A percentile compares a stretch with the other conserved stretches of the same genome.
These are phyloP conservation scores for Echeneis naucrates DNA, from an alignment of 2,797 vertebrate genomes.

Conservation along the genomic window DNA sequence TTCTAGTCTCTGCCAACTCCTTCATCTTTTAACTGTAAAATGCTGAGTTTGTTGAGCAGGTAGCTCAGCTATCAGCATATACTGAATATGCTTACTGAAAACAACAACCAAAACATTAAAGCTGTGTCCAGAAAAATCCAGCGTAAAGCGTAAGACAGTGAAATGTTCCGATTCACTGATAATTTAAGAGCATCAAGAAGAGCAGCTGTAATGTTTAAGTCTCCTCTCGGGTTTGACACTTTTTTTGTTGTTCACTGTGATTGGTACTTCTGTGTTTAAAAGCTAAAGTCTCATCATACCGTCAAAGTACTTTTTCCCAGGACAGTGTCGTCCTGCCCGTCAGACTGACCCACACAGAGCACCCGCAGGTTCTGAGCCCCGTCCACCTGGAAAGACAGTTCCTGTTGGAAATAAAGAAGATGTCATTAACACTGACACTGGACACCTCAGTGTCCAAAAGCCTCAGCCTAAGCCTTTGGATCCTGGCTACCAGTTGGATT, in stretches of 20 bases:
- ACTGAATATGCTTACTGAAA: too few species aligned
- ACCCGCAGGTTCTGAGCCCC: slow-evolving; percentile 74
- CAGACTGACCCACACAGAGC: slow-evolving; percentile 76
- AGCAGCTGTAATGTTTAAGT: slow-evolving; percentile 4
- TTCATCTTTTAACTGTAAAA: too few species aligned
- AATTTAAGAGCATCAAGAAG: too few species aligned
- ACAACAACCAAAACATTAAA: neutral
- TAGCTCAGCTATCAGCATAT: too few species aligned
- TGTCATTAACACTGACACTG: neutral
- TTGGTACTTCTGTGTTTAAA: too few species aligned
- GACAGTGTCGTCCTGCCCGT: slow-evolving; percentile 53
- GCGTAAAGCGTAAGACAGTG: too few species aligned
- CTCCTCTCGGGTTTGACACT: neutral
- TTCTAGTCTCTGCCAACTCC: neutral
- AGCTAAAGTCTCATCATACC: slow-evolving; percentile 51
- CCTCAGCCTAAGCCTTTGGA: slow-evolving; percentile 21
- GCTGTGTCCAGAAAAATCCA: too few species aligned
- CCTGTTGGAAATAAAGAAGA: slow-evolving; percentile 64
- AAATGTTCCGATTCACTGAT: too few species aligned
- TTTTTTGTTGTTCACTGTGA: too few species aligned
- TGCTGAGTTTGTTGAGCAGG: too few species aligned
- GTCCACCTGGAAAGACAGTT: slow-evolving; percentile 83
- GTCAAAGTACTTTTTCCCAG: slow-evolving; percentile 72
- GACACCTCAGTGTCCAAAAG: neutral
- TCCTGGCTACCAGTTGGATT: slow-evolving; percentile 37